phyloP scores from a whole-genome alignment of 2,113 vertebrate species.

The Mesoclemmys tuberculata region DNA sequence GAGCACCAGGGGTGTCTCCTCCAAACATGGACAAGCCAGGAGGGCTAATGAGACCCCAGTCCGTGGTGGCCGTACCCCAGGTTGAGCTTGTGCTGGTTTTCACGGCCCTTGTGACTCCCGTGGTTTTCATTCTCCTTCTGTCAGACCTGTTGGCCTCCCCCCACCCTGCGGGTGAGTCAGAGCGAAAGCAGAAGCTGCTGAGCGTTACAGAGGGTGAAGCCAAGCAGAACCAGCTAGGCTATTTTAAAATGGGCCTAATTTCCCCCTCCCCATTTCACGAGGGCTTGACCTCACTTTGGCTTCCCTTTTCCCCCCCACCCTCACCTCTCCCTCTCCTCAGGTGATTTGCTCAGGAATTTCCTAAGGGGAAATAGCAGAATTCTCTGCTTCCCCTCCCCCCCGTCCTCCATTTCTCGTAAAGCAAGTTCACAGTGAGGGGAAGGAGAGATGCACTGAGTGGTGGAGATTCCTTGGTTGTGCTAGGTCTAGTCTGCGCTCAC shows the following conservation, averaged over 20 bases:
- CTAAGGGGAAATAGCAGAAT: fast-evolving
- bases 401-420: fast-evolving
- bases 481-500: background rate
- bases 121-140: background rate
- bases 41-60: background rate
- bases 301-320: conserved; percentile 1
- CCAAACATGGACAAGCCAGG: background rate
- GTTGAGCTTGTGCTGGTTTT: background rate
- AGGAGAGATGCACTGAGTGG: background rate
- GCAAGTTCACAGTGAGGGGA: background rate
- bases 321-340: background rate
- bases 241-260: conserved; percentile 80
- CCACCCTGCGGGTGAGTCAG: conserved; percentile 73
- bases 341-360: background rate
- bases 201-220: conserved; percentile 43
- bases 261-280: conserved; percentile 31
- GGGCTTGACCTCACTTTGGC: background rate
- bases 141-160: background rate
- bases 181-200: conserved; percentile 83
- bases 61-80: background rate
- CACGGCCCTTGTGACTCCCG: background rate
- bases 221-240: conserved; percentile 79
- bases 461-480: background rate
- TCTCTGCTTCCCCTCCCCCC: fast-evolving
- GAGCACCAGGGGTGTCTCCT: background rate